phyloP scores from a whole-genome alignment of 2,113 vertebrate genomes.

The Otocyon megalotis region DNA sequence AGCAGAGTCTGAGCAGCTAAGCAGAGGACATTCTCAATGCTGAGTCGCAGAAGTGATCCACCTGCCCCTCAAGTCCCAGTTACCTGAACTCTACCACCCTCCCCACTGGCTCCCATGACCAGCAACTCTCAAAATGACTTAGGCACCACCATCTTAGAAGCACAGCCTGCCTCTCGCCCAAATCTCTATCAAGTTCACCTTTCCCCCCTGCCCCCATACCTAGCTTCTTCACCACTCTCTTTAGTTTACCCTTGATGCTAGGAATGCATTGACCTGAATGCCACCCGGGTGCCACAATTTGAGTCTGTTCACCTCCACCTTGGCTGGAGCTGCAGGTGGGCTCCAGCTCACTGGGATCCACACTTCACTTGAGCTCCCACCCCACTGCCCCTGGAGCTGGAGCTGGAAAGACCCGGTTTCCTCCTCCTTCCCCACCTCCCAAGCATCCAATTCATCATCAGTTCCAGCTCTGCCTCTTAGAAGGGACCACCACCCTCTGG shows the following conservation, averaged over 20 bases:
- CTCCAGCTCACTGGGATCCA: background rate
- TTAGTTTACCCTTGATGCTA: background rate
- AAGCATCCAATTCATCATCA: background rate
- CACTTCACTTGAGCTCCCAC: background rate
- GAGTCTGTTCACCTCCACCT: background rate
- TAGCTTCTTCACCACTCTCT: background rate
- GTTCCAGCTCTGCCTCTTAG: background rate
- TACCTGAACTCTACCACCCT: background rate
- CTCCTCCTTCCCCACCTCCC: background rate
- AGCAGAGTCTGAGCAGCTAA: background rate
- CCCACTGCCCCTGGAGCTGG: background rate
- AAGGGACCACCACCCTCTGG: background rate
- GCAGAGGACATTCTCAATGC: background rate
- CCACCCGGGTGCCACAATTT: background rate
- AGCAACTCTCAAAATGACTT: background rate
- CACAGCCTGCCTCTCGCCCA: background rate
- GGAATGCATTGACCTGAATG: background rate
- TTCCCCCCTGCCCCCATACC: fast-evolving
- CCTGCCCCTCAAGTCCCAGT: background rate
- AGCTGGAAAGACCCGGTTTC: background rate
- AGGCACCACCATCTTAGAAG: background rate
- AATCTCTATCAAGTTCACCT: background rate
- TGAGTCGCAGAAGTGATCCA: background rate
- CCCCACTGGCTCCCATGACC: background rate
- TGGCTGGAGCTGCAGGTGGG: background rate